Evolutionary conservation across 2,797 vertebrate genomes (phyloP).

Genomic region (Scolopax rusticola): DNA sequence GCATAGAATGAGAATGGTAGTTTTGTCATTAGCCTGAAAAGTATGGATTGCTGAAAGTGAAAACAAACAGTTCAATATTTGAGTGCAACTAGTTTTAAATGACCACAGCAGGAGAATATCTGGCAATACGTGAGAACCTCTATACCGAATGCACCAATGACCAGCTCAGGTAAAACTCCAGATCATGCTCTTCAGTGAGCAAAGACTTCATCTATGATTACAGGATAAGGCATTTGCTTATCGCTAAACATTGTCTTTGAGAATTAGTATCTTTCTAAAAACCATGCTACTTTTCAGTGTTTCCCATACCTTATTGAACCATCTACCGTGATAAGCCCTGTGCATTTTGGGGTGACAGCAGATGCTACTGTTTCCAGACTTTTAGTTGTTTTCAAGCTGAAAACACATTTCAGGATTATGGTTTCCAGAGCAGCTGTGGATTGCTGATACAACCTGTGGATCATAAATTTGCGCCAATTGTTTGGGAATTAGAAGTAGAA

Average conservation of each 20-base stretch:
- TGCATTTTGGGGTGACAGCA: not conserved
- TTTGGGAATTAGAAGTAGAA: not conserved
- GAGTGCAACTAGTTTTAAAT: not conserved
- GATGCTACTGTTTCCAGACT: not conserved
- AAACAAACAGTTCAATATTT: not conserved
- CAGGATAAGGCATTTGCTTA: not conserved
- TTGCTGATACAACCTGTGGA: not conserved
- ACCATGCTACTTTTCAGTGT: not conserved
- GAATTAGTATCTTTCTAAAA: not conserved
- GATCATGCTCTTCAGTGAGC: not conserved
- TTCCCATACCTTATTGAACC: not conserved
- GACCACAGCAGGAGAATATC: not conserved
- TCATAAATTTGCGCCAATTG: not conserved
- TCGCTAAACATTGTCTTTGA: not conserved
- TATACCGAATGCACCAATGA: not conserved
- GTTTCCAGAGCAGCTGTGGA: not conserved
- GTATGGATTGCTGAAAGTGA: not conserved
- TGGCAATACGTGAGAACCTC: not conserved
- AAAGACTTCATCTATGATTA: not conserved
- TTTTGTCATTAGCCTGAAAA: not conserved
- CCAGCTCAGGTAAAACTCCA: not conserved
- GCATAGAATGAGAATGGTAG: not conserved
- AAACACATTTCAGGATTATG: not conserved
- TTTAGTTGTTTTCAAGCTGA: not conserved
- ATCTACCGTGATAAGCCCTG: not conserved